A percentile compares a stretch with the other conserved stretches of the same genome.
phyloP scores from a whole-genome alignment of 2,797 vertebrate species.

The Sylvia borin region DNA sequence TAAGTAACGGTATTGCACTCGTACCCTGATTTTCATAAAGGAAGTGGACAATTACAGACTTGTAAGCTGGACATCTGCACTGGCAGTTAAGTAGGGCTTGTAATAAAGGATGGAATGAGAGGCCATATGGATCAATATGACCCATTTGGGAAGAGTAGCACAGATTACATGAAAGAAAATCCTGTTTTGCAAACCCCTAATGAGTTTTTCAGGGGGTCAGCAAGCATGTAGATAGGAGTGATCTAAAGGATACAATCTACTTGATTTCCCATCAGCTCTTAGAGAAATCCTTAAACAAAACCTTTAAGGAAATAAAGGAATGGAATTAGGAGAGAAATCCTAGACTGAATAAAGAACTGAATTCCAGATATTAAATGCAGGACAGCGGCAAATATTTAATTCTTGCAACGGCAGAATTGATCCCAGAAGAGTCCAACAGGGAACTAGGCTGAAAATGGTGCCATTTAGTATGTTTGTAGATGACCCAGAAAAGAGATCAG shows the following conservation, averaged over 20 bases:
- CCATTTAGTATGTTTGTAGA: neutral
- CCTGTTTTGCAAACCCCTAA: slow-evolving; percentile 3
- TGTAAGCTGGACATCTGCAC: slow-evolving; percentile 13
- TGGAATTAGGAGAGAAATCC: neutral
- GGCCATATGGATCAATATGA: neutral
- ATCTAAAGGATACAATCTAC: neutral
- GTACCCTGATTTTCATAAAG: neutral
- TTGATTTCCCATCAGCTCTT: neutral
- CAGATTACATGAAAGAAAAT: slow-evolving; percentile 15
- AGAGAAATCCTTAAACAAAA: neutral
- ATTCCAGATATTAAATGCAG: neutral
- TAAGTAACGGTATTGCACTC: neutral
- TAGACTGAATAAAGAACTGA: neutral
- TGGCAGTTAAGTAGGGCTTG: neutral
- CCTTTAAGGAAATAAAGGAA: neutral
- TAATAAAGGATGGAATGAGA: neutral
- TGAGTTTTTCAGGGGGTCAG: slow-evolving; percentile 16
- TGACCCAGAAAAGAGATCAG: neutral
- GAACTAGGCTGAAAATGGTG: neutral
- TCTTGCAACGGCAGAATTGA: neutral
- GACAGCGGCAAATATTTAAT: neutral
- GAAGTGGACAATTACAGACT: neutral
- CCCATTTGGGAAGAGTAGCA: neutral
- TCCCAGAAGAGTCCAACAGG: neutral
- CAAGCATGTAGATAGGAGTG: neutral